Evolutionary conservation across 2,797 vertebrate genomes (phyloP), one percentile per base, ranked within the genome.

Genomic region (Sciurus carolinensis): DNA sequence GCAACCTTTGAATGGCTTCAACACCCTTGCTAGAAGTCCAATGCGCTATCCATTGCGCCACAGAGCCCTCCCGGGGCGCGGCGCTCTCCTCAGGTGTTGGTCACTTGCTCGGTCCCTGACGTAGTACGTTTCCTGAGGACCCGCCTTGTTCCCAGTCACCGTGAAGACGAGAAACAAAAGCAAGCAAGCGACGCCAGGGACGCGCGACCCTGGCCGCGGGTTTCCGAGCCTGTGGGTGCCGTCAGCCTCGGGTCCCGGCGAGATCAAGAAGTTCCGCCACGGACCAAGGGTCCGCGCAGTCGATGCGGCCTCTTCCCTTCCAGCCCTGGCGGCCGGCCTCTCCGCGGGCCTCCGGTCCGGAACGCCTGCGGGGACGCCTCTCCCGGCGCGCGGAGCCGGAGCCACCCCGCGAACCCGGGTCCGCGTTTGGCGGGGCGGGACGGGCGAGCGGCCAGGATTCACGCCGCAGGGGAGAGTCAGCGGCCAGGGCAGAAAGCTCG

Each of bases 41-140:
- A 96, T 96, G 96, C 93, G 69, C 95, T 96, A 93, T 97, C 89
- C 96, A 97, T 91, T 96, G 91, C 89, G 69, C 96, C 95, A 95
- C 95, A 97, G 95, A 96, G 95, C 95, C 96, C 59, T 11, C 3
- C 24, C 1, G 22, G 3, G 3, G 2, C 0, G 9, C 0, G 0
- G 0, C 9, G 3, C 0, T 26, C 4, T 17, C 36, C 0, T 28
- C 44, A 47, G 18, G 2, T 28, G 13, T 42, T 81, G 42, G 8
- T 18, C 4, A 84, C 57, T 22, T 54, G n/a, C 39, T 26, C 33
- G n/a, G 7, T 24, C 66, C 24, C 26, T 39, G 10, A 33, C 7
- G 7, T 11, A 22, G 18, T 33, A 28, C 0, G 4, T 73, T 54
- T 47, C 1, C 0, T 8, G 10, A 22, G 22, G 28, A n/a, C 0